Evolutionary conservation across 2,113 vertebrate species (phyloP).

Genomic region (Corvus moneduloides): DNA sequence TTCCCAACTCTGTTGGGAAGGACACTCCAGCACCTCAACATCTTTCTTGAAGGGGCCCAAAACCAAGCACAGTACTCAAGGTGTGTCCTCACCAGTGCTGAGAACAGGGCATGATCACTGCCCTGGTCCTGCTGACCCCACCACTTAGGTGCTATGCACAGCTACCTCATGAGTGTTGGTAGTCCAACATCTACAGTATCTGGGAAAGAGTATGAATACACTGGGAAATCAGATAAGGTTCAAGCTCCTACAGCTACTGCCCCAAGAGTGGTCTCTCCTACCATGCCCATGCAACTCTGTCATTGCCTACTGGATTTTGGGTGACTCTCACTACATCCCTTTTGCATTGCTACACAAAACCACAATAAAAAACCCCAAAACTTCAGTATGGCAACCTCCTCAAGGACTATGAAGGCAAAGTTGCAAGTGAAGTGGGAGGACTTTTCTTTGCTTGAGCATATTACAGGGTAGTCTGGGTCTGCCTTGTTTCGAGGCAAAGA

Average conservation of each 20-base stretch:
- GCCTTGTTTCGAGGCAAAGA: not conserved
- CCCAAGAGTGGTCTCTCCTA: not conserved
- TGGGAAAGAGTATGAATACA: not conserved
- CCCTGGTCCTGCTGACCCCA: not conserved
- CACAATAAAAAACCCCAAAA: not conserved
- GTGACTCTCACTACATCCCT: not conserved
- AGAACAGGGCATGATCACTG: not conserved
- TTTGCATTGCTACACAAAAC: not conserved
- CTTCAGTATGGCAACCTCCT: not conserved
- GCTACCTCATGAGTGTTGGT: not conserved
- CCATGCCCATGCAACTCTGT: not conserved
- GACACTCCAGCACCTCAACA: not conserved
- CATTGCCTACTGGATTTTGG: not conserved
- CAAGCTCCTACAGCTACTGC: not conserved
- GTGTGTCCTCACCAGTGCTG: not conserved
- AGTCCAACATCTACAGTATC: not conserved
- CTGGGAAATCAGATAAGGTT: not conserved
- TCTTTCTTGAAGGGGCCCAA: not conserved
- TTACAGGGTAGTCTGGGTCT: not conserved
- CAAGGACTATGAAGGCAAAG: not conserved
- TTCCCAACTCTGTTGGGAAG: too few species aligned
- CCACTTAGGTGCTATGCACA: not conserved
- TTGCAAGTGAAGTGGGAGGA: not conserved
- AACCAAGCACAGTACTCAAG: rapidly evolving
- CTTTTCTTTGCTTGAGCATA: rapidly evolving